Base-by-base conservation (phyloP, 2,113 vertebrate species). In the Python bivittatus region DNA sequence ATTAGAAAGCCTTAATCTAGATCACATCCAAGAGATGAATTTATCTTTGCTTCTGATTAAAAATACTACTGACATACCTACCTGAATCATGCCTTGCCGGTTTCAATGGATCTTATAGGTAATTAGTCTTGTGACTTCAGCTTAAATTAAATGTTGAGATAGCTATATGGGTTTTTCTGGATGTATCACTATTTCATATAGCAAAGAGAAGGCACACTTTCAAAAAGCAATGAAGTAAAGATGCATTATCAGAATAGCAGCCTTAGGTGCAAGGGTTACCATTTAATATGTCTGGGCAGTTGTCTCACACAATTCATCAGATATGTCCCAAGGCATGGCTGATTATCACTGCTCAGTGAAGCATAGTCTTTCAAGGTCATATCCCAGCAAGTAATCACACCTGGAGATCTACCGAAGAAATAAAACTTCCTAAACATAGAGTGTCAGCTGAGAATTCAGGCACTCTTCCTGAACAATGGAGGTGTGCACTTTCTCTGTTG, bases 271-370 rank as follows among this genome's bases (percentile, higher is more conserved):
- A 87, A 23, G 52, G 60, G 48, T 87, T 56, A 52, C 23, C 33
- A 56, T 15, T 91, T 48, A 38, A 68, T 91, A 86, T 86, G 57
- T 48, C 29, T 33, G 83, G 44, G 57, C 17, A 86, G 42, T 52
- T 20, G 72, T 52, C 58, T 38, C 44, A 58, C 38, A 52, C 60
- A 29, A 90, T 83, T 90, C 33, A 68, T 91, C 90, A 84, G 33
- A 20, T 48, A 9, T 44, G 54, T 38, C 54, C 53, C 53, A 57
- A 22, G 56, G 29, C 64, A 52, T 54, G 38, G 48, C 33, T 86
- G 91, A 68, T 60, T 54, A 68, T 87, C 60, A 86, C 42, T 68
- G 84, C 25, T 68, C 48, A 68, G 27, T 42, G 91, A 64, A 91
- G n/a, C 85, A 91, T 42, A 27, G n/a, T 53, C 33, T 53, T 86